Evolutionary conservation across 2,888 invertebrate species (phyloP).

Genomic region (Drosophila nr. fundita): DNA sequence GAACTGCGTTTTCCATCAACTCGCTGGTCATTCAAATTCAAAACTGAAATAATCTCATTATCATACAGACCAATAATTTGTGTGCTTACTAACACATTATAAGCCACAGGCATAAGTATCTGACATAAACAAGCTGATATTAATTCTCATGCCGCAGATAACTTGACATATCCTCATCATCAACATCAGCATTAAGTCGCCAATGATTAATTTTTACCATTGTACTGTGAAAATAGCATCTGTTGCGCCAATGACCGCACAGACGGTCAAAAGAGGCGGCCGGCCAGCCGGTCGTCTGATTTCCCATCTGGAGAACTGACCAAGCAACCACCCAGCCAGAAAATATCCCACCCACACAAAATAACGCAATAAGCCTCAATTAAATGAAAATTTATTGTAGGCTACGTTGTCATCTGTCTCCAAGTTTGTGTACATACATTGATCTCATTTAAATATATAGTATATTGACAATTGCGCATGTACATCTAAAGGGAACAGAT

Average conservation of each 20-base stretch:
- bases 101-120: slow-evolving; percentile 58
- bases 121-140: slow-evolving; percentile 43
- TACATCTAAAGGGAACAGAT: background rate
- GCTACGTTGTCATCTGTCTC: slow-evolving; percentile 34
- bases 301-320: slow-evolving; percentile 44
- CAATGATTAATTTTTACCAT: slow-evolving; percentile 71
- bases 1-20: slow-evolving; percentile 52
- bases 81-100: slow-evolving; percentile 53
- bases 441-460: slow-evolving; percentile 11
- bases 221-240: slow-evolving; percentile 68
- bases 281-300: background rate
- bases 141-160: slow-evolving; percentile 17
- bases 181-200: slow-evolving; percentile 53
- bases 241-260: slow-evolving; percentile 73
- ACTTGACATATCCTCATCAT: slow-evolving; percentile 34
- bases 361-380: slow-evolving; percentile 73
- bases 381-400: slow-evolving; percentile 76
- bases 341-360: slow-evolving; percentile 19
- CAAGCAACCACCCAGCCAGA: slow-evolving; percentile 21
- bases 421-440: slow-evolving; percentile 10
- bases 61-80: slow-evolving; percentile 49
- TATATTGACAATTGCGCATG: slow-evolving; percentile 6
- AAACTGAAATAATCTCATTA: slow-evolving; percentile 19
- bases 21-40: background rate
- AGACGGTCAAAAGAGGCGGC: slow-evolving; percentile 35